These are phyloP conservation scores for Siphamia tubifer DNA, from an alignment of 2,113 vertebrate species.

Conservation along the genomic window DNA sequence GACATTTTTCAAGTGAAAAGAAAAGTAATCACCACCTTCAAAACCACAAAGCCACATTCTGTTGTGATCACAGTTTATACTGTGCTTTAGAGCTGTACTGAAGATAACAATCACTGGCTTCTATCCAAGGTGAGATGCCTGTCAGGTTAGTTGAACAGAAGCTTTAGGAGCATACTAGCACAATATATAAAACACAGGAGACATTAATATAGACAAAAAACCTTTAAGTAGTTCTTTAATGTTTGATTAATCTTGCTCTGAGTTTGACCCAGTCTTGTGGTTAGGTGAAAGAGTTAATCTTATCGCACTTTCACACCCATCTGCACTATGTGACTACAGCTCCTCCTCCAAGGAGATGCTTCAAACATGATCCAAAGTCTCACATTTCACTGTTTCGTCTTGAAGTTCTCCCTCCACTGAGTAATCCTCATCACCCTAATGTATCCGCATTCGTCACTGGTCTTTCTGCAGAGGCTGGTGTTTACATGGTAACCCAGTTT, in stretches of 20 bases:
- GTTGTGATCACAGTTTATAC: constrained; percentile 9
- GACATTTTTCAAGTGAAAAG: background rate
- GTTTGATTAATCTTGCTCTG: too few species aligned
- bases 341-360: constrained; percentile 41
- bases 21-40: constrained; percentile 22
- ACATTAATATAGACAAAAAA: too few species aligned
- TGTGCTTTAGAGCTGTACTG: background rate
- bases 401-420: background rate
- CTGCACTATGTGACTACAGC: constrained; percentile 11
- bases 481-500: constrained; percentile 31
- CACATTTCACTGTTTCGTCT: constrained; percentile 43
- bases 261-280: background rate
- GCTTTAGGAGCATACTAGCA: too few species aligned
- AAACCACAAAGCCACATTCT: constrained; percentile 6
- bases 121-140: background rate
- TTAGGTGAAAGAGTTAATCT: constrained; percentile 21
- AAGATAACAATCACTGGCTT: constrained; percentile 14
- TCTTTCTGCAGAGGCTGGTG: constrained; percentile 11
- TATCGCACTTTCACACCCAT: constrained; percentile 30
- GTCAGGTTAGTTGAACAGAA: background rate
- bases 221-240: too few species aligned
- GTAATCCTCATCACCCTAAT: constrained; percentile 14
- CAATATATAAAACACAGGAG: too few species aligned
- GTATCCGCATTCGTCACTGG: constrained; percentile 50
- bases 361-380: constrained; percentile 37